Percentiles rank a stretch among this genome's conserved stretches.
Conservation (phyloP, 2,113 vertebrate genomes). For the Bettongia penicillata region DNA sequence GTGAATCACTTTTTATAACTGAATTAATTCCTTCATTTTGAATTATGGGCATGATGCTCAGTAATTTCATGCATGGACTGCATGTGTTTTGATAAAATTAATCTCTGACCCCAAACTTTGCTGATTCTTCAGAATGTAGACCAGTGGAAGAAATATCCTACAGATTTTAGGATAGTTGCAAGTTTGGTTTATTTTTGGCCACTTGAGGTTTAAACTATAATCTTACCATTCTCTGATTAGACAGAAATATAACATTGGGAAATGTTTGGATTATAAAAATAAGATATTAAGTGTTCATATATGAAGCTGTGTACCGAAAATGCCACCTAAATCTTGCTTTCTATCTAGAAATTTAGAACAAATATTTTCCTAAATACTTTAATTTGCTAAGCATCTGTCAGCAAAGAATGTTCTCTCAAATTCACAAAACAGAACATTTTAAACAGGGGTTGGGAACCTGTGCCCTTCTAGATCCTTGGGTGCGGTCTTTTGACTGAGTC, state of each 20-base stretch:
- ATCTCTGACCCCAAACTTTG: slow-evolving; percentile 47
- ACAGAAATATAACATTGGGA: slow-evolving; percentile 35
- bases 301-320: slow-evolving; percentile 58
- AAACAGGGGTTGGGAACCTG: neutral
- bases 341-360: slow-evolving; percentile 63
- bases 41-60: neutral
- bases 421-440: neutral
- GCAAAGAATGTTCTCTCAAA: neutral
- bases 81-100: slow-evolving; percentile 62
- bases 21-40: slow-evolving; percentile 53
- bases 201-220: slow-evolving; percentile 47
- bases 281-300: slow-evolving; percentile 61
- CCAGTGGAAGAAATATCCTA: neutral
- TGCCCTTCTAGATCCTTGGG: too few relatives aligned
- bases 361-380: slow-evolving; percentile 57
- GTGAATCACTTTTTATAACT: neutral
- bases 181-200: slow-evolving; percentile 48
- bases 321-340: slow-evolving; percentile 66
- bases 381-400: slow-evolving; percentile 33
- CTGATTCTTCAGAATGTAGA: neutral
- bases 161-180: slow-evolving; percentile 49
- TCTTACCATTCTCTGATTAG: slow-evolving; percentile 65
- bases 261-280: slow-evolving; percentile 70
- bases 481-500: too few relatives aligned
- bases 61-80: slow-evolving; percentile 48